These are phyloP conservation scores for Argyresthia albistria DNA, from an alignment of 2,888 invertebrate species.

Conservation along the genomic window DNA sequence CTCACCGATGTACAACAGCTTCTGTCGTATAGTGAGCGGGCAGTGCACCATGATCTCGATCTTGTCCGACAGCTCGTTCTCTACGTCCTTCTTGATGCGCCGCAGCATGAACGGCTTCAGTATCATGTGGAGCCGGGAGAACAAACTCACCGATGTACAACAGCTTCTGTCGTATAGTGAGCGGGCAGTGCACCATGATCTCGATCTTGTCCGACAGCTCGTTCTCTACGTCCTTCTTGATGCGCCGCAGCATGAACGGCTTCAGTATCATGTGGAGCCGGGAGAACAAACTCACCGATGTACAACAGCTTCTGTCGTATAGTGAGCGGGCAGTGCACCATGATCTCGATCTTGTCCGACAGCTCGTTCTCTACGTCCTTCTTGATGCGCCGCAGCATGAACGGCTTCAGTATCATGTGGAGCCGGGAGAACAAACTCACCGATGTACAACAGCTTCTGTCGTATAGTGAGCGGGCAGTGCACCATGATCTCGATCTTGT, in stretches of 20 bases:
- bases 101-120: constrained; percentile 96
- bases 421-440: constrained; percentile 74
- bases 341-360: constrained; percentile 95
- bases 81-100: constrained; percentile 95
- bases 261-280: constrained; percentile 97
- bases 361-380: constrained; percentile 97
- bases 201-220: constrained; percentile 96
- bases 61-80: constrained; percentile 95
- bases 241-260: constrained; percentile 94
- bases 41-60: constrained; percentile 95
- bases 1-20: constrained; percentile 84
- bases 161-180: constrained; percentile 90
- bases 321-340: constrained; percentile 92
- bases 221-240: constrained; percentile 97
- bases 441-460: constrained; percentile 89
- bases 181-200: constrained; percentile 91
- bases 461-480: constrained; percentile 91
- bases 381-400: constrained; percentile 95
- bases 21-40: constrained; percentile 90
- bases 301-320: constrained; percentile 92
- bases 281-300: constrained; percentile 73
- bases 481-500: constrained; percentile 95
- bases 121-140: constrained; percentile 97
- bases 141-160: constrained; percentile 80
- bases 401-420: constrained; percentile 96